Percentiles rank a stretch among this genome's conserved stretches.
phyloP scores from a whole-genome alignment of 2,797 vertebrate genomes.

The Erpetoichthys calabaricus region DNA sequence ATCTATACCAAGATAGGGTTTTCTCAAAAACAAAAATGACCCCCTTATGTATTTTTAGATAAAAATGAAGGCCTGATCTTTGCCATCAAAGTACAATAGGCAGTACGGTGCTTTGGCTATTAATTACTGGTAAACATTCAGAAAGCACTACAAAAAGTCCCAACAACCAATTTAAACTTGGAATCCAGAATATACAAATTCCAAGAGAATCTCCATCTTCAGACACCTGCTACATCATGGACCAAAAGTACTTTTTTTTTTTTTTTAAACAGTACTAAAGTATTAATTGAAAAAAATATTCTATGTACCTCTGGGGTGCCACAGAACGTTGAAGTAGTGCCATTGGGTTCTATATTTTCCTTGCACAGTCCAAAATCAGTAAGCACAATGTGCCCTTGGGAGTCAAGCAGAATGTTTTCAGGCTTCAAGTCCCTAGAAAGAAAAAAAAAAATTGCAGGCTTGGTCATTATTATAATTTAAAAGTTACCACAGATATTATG shows the following conservation, averaged over 20 bases:
- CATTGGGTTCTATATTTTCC: constrained; percentile 93
- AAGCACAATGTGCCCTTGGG: constrained; percentile 90
- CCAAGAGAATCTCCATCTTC: too few relatives aligned
- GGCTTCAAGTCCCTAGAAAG: constrained; percentile 82
- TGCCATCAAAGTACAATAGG: too few relatives aligned
- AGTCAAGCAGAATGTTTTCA: constrained; percentile 94
- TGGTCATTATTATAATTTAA: background rate
- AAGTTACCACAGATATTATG: too few relatives aligned
- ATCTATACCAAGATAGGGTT: background rate
- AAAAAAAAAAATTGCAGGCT: constrained; percentile 9
- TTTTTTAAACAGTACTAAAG: background rate
- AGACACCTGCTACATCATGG: too few relatives aligned
- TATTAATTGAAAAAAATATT: background rate
- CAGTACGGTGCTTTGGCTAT: too few relatives aligned
- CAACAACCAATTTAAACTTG: too few relatives aligned
- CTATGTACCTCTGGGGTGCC: constrained; percentile 83
- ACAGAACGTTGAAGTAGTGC: constrained; percentile 94
- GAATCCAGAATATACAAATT: too few relatives aligned
- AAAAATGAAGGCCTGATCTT: too few relatives aligned
- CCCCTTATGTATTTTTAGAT: too few relatives aligned
- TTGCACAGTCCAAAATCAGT: constrained; percentile 98
- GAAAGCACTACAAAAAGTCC: too few relatives aligned
- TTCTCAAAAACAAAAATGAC: background rate
- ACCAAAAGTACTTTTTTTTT: too few relatives aligned
- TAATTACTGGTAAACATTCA: too few relatives aligned